Evolutionary conservation across 2,113 vertebrate genomes (phyloP), one percentile per base, ranked within the genome.

Genomic region (Sorex fumeus): DNA sequence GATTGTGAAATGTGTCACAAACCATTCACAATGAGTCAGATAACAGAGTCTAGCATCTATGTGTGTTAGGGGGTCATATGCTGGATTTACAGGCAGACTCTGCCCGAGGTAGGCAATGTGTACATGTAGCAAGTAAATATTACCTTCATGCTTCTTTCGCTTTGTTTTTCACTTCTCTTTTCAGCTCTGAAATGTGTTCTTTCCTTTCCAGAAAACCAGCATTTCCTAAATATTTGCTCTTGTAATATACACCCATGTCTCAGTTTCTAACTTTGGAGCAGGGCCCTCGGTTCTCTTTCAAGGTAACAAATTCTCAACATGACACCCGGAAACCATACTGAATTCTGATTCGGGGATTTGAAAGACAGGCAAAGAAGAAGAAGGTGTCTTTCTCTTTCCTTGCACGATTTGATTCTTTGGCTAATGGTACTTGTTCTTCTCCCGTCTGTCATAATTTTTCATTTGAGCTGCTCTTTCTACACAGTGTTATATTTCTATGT

Each of bases 181-280:
- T 89, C 74, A 89, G 81, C 94, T 89, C 70, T 91, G 78, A 97
- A 95, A 95, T 87, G 69, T 87, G 62, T 79, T 74, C 83, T 94
- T 94, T 77, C 47, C 88, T 82, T 91, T 91, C 76, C 92, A 93
- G 84, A 93, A 95, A 72, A 70, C 76, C 74, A 62, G 88, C 74
- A 79, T 93, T 94, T 95, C 84, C 90, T 94, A 95, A 92, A 94
- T 64, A 72, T 93, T 95, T 88, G 67, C 79, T 67, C 82, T 96
- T 93, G n/a, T 86, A 76, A 64, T 82, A 78, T 87, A 94, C n/a
- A 66, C 93, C 88, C 91, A 45, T 91, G 60, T 78, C 87, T 90
- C 13, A 1, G 87, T 94, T 88, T 74, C 94, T 89, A 70, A 79
- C 90, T 95, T 90, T 96, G 95, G 88, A 95, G 91, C 91, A 84